A percentile compares a stretch with the other conserved stretches of the same genome.
phyloP scores from a whole-genome alignment of 30 jellyfish, hydroid and myxozoan species.

The Morbakka virulenta region DNA sequence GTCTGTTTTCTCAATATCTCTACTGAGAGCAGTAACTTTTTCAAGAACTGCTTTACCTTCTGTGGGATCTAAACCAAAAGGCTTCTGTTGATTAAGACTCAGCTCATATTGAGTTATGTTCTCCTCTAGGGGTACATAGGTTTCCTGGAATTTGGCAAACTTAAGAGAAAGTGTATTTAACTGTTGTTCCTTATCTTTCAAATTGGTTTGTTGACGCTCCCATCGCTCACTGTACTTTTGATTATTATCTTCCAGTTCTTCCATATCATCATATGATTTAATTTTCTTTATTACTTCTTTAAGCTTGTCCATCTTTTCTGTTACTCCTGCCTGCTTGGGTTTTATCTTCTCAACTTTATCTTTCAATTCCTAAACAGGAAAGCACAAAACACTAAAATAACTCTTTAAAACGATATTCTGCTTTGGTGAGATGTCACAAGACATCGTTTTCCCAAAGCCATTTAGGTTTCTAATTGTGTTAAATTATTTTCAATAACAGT shows the following conservation, averaged over 20 bases:
- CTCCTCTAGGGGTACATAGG: slow-evolving; percentile 47
- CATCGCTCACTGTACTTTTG: slow-evolving; percentile 34
- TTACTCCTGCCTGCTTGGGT: slow-evolving; percentile 34
- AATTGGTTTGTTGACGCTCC: slow-evolving; percentile 26
- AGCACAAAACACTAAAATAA: background rate
- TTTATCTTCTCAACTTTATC: slow-evolving; percentile 53
- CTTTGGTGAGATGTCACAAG: too few relatives aligned
- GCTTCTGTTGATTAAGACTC: slow-evolving; percentile 35
- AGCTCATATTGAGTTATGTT: slow-evolving; percentile 37
- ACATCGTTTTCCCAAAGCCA: too few relatives aligned
- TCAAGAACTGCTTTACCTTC: slow-evolving; percentile 42
- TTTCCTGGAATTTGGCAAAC: slow-evolving; percentile 49
- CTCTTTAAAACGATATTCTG: too few relatives aligned
- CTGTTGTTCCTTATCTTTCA: slow-evolving; percentile 54
- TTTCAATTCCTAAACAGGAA: slow-evolving; percentile 25
- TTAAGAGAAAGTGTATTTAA: slow-evolving; percentile 21
- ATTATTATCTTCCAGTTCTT: slow-evolving; percentile 41
- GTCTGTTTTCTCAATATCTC: slow-evolving; percentile 32
- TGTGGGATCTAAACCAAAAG: slow-evolving; percentile 61
- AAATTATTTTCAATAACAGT: too few relatives aligned
- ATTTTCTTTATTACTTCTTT: slow-evolving; percentile 32
- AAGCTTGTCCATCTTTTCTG: slow-evolving; percentile 16
- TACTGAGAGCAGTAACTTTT: slow-evolving; percentile 20
- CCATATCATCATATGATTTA: slow-evolving; percentile 43
- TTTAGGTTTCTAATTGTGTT: too few relatives aligned